phyloP scores from a whole-genome alignment of 2,888 invertebrate genomes.

The Rhagonycha fulva region DNA sequence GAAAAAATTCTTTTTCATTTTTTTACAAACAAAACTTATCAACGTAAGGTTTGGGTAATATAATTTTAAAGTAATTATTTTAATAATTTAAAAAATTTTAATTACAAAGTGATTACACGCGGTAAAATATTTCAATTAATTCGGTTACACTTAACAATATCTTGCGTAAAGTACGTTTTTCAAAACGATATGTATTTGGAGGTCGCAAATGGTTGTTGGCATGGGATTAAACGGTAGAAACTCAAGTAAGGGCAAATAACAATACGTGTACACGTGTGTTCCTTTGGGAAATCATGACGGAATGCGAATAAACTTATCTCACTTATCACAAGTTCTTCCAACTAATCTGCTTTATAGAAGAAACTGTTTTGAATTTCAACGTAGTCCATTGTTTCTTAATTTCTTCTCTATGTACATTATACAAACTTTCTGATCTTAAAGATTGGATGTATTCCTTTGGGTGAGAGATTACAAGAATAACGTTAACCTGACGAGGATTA shows the following conservation, averaged over 20 bases:
- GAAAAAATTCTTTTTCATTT: constrained; percentile 4
- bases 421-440: constrained; percentile 41
- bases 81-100: neutral
- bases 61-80: neutral
- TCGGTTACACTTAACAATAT: neutral
- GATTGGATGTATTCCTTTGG: constrained; percentile 43
- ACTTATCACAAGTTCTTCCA: constrained; percentile 48
- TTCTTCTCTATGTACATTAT: constrained; percentile 40
- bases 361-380: constrained; percentile 46
- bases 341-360: constrained; percentile 43
- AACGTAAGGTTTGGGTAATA: neutral
- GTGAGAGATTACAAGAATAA: constrained; percentile 35
- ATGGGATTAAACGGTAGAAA: constrained; percentile 34
- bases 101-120: neutral
- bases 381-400: constrained; percentile 44
- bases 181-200: constrained; percentile 19
- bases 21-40: neutral
- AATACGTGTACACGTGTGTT: constrained; percentile 47
- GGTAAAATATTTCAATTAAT: neutral
- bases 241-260: constrained; percentile 41
- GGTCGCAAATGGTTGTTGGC: constrained; percentile 35
- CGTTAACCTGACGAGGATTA: constrained; percentile 30
- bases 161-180: constrained; percentile 16
- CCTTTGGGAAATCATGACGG: constrained; percentile 48
- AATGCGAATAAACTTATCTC: constrained; percentile 47